phyloP scores from a whole-genome alignment of 2,113 vertebrate species.

The Pogonocichla stellata region DNA sequence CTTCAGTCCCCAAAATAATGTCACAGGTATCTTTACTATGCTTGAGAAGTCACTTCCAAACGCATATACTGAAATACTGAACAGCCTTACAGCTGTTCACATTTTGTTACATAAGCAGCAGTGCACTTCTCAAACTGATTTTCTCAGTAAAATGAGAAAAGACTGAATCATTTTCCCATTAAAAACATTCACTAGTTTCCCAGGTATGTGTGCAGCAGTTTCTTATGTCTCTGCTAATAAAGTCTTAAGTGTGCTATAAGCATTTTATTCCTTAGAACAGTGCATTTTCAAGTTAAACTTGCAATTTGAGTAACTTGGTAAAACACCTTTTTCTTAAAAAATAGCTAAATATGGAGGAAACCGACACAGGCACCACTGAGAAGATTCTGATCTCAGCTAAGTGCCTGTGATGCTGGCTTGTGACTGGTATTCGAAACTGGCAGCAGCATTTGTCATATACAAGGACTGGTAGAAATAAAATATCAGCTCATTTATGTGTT shows the following conservation, averaged over 20 bases:
- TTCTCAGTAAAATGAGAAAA: conserved; percentile 7
- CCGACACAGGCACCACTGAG: not conserved
- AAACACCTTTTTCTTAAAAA: not conserved
- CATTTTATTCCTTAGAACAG: not conserved
- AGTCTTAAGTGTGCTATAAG: not conserved
- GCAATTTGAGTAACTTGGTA: not conserved
- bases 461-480: not conserved
- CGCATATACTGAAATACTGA: not conserved
- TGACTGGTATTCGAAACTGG: not conserved
- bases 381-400: not conserved
- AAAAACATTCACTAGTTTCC: not conserved
- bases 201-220: not conserved
- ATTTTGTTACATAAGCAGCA: not conserved
- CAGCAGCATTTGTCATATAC: not conserved
- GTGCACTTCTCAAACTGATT: not conserved
- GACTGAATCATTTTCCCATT: not conserved
- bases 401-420: not conserved
- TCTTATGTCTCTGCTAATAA: not conserved
- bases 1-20: not conserved
- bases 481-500: not conserved
- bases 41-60: not conserved
- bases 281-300: not conserved
- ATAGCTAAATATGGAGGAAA: not conserved
- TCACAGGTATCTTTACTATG: not conserved
- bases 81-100: not conserved